Evolutionary conservation across 2,113 vertebrate genomes (phyloP), one percentile per base, ranked within the genome.

Genomic region (Leptosomus discolor): DNA sequence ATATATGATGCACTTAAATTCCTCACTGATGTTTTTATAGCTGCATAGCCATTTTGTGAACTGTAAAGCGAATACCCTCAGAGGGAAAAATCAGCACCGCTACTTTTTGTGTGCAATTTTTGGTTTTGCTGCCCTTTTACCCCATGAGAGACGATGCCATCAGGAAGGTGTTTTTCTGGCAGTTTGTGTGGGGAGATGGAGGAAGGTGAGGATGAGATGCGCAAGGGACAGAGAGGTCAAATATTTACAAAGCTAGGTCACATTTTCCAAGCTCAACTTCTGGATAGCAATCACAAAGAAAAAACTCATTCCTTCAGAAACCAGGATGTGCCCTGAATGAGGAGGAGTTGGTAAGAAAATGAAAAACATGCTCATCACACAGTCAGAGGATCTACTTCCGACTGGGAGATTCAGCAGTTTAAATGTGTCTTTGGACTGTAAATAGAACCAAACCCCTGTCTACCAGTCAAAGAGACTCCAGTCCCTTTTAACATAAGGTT

Each of bases 391-490:
- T 82, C 48, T 87, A 71, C 51, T 61, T 64, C 36, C 32, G n/a
- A 48, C 30, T 64, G 36, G 57, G 51, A 95, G 30, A 78, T 68
- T 94, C 86, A 91, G 83, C 56, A 91, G 80, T 92, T 85, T 87
- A 95, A 94, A 91, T 65, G 76, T 95, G 86, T 22, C 53, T 78
- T 97, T 92, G 89, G 91, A 87, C 86, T 82, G 83, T 92, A 92
- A 97, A 94, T 89, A 94, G 76, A 94, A 65, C 34, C 73, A 36
- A 92, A 94, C 18, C 7, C 16, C 80, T 75, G 75, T 85, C 83
- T 91, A 82, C 57, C 77, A 57, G 39, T 92, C 86, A 94, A 86
- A 96, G 27, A 95, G 53, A 73, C 32, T 76, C 36, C 48, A 92
- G 56, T 41, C 53, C 73, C 82, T 95, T 81, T 73, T 73, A 94